phyloP scores from a whole-genome alignment of 2,888 invertebrate genomes.

The Notodonta dromedarius region DNA sequence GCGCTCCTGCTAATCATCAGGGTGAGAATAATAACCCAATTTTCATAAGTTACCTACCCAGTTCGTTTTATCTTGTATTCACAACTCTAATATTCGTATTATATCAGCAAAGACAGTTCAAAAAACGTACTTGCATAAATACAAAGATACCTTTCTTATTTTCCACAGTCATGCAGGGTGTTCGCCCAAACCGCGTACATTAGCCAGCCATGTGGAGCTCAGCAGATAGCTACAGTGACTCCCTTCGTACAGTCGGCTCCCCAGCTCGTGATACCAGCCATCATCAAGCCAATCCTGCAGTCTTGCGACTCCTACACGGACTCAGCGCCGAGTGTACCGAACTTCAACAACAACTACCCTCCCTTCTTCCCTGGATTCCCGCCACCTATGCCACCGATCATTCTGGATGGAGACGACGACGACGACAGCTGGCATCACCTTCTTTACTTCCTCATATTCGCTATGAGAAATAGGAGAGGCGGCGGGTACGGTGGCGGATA shows the following conservation, averaged over 20 bases:
- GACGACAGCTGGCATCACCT: conserved; percentile 43
- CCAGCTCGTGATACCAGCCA: conserved; percentile 58
- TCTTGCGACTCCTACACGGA: conserved; percentile 30
- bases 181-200: conserved; percentile 20
- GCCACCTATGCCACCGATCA: conserved; percentile 47
- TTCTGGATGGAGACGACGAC: conserved; percentile 43
- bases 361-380: conserved; percentile 22
- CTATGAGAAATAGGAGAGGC: conserved; percentile 48
- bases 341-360: conserved; percentile 21
- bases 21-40: conserved; percentile 30
- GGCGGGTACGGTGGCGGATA: conserved; percentile 30
- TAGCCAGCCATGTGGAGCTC: conserved; percentile 24
- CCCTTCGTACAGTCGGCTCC: conserved; percentile 32
- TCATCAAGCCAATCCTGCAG: conserved; percentile 52
- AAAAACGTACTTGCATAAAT: neutral
- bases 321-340: conserved; percentile 29
- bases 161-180: conserved; percentile 21
- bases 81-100: neutral
- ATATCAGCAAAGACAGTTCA: neutral
- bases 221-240: conserved; percentile 10
- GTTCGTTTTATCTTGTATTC: too few relatives aligned
- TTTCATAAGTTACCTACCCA: neutral
- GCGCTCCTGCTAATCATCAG: conserved; percentile 38
- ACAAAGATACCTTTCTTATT: conserved; percentile 2
- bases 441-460: conserved; percentile 58